Conservation (phyloP, 2,113 vertebrate species). For the Antigone vipio region DNA sequence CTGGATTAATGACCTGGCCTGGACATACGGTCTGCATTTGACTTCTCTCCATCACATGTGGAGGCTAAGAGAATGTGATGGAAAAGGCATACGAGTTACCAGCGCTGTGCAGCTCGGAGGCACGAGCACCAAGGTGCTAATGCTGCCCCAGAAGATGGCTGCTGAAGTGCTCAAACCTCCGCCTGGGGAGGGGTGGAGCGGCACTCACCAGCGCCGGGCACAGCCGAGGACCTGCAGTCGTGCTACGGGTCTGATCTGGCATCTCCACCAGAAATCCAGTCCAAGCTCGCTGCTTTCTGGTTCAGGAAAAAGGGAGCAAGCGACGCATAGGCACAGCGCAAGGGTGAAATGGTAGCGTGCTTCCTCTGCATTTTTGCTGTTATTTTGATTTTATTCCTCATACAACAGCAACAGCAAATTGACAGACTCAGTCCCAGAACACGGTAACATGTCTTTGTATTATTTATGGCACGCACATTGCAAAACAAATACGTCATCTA, state of each 20-base stretch:
- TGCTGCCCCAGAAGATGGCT: neutral
- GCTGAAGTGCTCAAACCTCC: neutral
- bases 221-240: neutral
- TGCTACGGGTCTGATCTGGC: neutral
- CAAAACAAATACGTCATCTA: neutral
- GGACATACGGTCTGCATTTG: neutral
- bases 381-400: neutral
- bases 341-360: accelerated
- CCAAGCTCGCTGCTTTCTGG: neutral
- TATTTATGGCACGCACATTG: neutral
- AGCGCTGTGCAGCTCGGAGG: neutral
- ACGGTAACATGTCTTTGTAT: neutral
- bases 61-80: neutral
- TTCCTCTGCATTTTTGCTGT: neutral
- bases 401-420: neutral
- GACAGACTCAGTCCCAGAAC: neutral
- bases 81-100: neutral
- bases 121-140: accelerated
- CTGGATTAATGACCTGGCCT: neutral
- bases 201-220: accelerated
- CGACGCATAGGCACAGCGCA: neutral
- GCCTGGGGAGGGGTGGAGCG: accelerated
- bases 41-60: neutral
- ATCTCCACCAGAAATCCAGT: neutral
- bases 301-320: neutral